These are phyloP conservation scores for Pelagia noctiluca DNA, from an alignment of 30 jellyfish, hydroid and myxozoan genomes.

Conservation along the genomic window DNA sequence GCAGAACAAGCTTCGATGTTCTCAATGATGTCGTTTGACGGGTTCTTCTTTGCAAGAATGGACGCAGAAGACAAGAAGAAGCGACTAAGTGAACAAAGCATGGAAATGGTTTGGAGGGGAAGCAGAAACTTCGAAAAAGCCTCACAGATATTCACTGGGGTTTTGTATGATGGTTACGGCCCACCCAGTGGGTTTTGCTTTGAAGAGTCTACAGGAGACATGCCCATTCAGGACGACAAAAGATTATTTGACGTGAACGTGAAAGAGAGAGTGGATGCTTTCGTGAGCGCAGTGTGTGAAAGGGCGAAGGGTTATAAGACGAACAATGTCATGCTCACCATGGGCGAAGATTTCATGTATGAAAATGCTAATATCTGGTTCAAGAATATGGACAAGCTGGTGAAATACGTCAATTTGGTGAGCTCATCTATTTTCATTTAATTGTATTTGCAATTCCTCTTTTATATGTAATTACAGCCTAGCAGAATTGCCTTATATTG, in stretches of 20 bases:
- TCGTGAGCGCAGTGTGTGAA: slow-evolving; percentile 89
- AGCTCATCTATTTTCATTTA: too few relatives aligned
- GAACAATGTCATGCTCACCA: slow-evolving; percentile 77
- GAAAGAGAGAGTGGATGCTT: slow-evolving; percentile 88
- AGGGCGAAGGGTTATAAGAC: slow-evolving; percentile 92
- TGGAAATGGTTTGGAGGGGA: slow-evolving; percentile 99
- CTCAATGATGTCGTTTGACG: slow-evolving; percentile 98
- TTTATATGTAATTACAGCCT: too few relatives aligned
- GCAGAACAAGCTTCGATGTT: slow-evolving; percentile 99
- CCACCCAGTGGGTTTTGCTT: slow-evolving; percentile 98
- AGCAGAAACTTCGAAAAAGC: slow-evolving; percentile 80
- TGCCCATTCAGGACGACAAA: slow-evolving; percentile 93
- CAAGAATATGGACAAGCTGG: slow-evolving; percentile 90
- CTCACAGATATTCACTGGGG: slow-evolving; percentile 96
- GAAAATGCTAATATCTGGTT: slow-evolving; percentile 96
- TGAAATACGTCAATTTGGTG: slow-evolving; percentile 92
- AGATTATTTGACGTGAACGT: slow-evolving; percentile 92
- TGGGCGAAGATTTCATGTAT: slow-evolving; percentile 97
- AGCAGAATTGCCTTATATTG: too few relatives aligned
- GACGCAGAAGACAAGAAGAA: slow-evolving; percentile 91
- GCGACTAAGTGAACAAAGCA: slow-evolving; percentile 84
- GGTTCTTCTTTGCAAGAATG: slow-evolving; percentile 95
- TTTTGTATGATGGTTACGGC: slow-evolving; percentile 81
- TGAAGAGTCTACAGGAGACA: slow-evolving; percentile 89
- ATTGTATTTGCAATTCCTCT: too few relatives aligned